These are phyloP conservation scores for Sthenelais limicola DNA, from an alignment of 2,888 invertebrate genomes.

Conservation along the genomic window DNA sequence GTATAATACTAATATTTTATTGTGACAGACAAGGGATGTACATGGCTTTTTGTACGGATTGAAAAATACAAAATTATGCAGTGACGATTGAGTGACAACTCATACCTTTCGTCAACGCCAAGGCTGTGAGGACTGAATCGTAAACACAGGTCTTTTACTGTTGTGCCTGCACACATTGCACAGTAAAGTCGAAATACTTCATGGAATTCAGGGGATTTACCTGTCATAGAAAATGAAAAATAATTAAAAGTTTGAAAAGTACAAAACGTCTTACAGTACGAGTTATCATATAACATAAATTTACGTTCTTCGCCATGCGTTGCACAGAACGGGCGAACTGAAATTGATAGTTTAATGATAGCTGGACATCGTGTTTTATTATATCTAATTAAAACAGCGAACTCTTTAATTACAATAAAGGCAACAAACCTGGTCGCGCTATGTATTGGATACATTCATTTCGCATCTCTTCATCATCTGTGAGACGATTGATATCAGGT, in stretches of 20 bases:
- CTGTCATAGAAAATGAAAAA: conserved; percentile 31
- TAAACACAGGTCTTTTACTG: conserved; percentile 83
- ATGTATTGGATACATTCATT: conserved; percentile 82
- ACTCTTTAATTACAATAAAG: background rate
- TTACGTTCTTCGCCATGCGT: too few relatives aligned
- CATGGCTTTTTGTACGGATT: too few relatives aligned
- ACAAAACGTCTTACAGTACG: too few relatives aligned
- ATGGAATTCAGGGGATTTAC: conserved; percentile 76
- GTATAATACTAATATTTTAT: background rate
- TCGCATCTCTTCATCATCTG: conserved; percentile 79
- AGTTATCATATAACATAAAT: too few relatives aligned
- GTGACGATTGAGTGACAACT: too few relatives aligned
- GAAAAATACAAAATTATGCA: too few relatives aligned
- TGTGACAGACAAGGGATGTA: too few relatives aligned
- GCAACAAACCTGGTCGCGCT: conserved; percentile 78
- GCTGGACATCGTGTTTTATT: too few relatives aligned
- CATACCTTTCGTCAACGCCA: conserved; percentile 74
- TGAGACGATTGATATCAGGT: conserved; percentile 80
- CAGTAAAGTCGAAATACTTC: conserved; percentile 84
- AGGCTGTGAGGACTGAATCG: conserved; percentile 82
- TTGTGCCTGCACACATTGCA: conserved; percentile 83
- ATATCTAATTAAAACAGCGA: background rate
- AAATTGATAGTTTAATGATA: too few relatives aligned
- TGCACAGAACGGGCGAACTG: too few relatives aligned
- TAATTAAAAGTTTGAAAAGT: conserved; percentile 1